Percentiles rank a stretch among this genome's conserved stretches.
phyloP scores from a whole-genome alignment of 2,797 vertebrate genomes.

The Gadopsis marmoratus region DNA sequence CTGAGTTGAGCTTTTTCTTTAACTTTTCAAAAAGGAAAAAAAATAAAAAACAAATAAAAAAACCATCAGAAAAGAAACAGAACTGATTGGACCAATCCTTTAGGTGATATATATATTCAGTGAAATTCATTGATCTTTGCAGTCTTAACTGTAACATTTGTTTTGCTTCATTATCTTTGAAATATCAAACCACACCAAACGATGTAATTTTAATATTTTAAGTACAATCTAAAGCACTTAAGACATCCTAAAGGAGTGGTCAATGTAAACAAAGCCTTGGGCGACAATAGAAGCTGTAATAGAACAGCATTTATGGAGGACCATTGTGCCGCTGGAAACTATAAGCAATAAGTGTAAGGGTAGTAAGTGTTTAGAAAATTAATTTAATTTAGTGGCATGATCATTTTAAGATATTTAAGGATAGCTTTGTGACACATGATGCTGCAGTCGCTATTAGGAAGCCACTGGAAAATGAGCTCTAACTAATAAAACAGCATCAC shows the following conservation, averaged over 20 bases:
- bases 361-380: conserved; percentile 5
- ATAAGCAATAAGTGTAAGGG: conserved; percentile 16
- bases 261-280: conserved; percentile 95
- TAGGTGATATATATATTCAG: conserved; percentile 84
- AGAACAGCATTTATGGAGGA: conserved; percentile 70
- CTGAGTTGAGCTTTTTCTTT: conserved; percentile 92
- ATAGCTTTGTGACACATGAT: conserved; percentile 37
- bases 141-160: not conserved
- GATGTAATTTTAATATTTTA: conserved; percentile 7
- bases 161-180: not conserved
- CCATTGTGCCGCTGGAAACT: conserved; percentile 10
- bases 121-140: conserved; percentile 9
- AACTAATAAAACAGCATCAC: conserved; percentile 45
- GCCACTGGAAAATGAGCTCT: conserved; percentile 9
- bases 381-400: conserved; percentile 8
- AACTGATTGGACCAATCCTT: conserved; percentile 95
- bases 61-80: conserved; percentile 81
- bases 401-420: conserved; percentile 15
- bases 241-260: conserved; percentile 98
- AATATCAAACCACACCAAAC: not conserved
- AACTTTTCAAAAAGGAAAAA: conserved; percentile 68
- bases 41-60: conserved; percentile 54
- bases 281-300: conserved; percentile 84
- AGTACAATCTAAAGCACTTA: conserved; percentile 25
- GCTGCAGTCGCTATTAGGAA: conserved; percentile 27